These are phyloP conservation scores for Clamator glandarius DNA, from an alignment of 2,797 vertebrate genomes.

Conservation along the genomic window DNA sequence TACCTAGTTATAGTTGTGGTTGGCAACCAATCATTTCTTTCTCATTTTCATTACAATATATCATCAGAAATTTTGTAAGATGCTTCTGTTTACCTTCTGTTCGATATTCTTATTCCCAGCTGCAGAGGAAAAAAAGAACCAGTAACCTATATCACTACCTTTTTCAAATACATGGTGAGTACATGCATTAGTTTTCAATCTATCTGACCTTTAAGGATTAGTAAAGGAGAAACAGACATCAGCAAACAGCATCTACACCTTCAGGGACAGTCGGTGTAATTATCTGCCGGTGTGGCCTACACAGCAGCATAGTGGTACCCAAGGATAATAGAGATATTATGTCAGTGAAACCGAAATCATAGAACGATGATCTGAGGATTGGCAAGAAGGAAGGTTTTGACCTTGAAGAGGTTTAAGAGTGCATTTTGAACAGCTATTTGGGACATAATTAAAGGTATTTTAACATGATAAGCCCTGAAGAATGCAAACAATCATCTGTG, in stretches of 20 bases:
- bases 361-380: conserved; percentile 67
- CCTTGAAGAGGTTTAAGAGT: conserved; percentile 76
- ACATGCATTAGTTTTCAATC: conserved; percentile 24
- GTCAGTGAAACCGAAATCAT: conserved; percentile 56
- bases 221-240: conserved; percentile 63
- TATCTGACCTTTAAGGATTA: conserved; percentile 65
- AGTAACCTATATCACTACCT: neutral
- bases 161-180: conserved; percentile 41
- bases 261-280: conserved; percentile 40
- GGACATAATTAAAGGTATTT: conserved; percentile 79
- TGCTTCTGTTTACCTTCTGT: conserved; percentile 33
- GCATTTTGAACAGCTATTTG: conserved; percentile 57
- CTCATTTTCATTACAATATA: conserved; percentile 28
- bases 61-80: conserved; percentile 37
- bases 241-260: conserved; percentile 50
- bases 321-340: conserved; percentile 46
- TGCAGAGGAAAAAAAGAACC: neutral
- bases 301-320: conserved; percentile 43
- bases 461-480: conserved; percentile 71
- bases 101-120: conserved; percentile 28
- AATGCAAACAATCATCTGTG: conserved; percentile 66
- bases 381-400: conserved; percentile 68
- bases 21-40: conserved; percentile 34
- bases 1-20: conserved; percentile 17
- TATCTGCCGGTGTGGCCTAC: neutral